These are phyloP conservation scores for Spilogale gracilis DNA, from an alignment of 2,113 vertebrate genomes.

Conservation along the genomic window DNA sequence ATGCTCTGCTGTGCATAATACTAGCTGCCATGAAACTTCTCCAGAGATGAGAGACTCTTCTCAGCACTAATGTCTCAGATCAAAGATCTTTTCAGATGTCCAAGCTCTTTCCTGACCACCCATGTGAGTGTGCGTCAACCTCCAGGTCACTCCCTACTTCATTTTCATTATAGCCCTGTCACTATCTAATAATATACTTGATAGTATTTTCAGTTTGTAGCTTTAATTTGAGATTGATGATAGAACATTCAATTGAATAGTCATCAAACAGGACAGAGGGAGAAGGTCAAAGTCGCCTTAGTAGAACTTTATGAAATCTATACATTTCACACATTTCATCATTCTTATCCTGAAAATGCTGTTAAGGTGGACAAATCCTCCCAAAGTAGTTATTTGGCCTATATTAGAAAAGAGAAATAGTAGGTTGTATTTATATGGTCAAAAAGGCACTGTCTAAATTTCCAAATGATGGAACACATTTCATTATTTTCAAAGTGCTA, in stretches of 20 bases:
- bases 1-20: neutral
- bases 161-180: neutral
- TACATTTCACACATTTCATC: neutral
- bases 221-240: neutral
- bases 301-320: neutral
- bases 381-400: neutral
- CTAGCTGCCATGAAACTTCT: neutral
- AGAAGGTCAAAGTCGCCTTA: neutral
- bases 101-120: neutral
- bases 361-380: neutral
- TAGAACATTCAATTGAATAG: neutral
- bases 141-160: neutral
- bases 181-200: neutral
- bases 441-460: neutral
- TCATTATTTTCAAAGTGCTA: neutral
- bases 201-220: neutral
- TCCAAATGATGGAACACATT: neutral
- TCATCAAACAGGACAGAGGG: neutral
- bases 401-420: neutral
- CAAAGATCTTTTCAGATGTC: neutral
- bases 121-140: neutral
- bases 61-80: neutral
- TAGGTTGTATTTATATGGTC: neutral
- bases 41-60: neutral
- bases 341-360: constrained; percentile 20